A percentile compares a stretch with the other conserved stretches of the same genome.
Conservation (phyloP, 1,140 invertebrate species). For the Ips typographus region DNA sequence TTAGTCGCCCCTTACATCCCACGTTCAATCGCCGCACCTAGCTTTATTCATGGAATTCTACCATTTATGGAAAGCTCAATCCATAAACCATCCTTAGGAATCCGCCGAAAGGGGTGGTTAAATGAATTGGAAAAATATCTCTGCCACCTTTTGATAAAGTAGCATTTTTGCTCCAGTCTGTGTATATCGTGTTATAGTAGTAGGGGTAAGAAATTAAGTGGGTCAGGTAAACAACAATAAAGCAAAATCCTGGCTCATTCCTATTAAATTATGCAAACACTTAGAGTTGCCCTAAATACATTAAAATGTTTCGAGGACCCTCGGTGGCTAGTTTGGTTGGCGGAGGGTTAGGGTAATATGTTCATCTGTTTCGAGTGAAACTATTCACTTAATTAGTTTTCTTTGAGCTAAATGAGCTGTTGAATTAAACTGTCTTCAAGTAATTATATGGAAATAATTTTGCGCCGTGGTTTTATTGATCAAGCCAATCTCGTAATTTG, state of each 20-base stretch:
- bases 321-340: constrained; percentile 28
- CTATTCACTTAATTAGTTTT: constrained; percentile 25
- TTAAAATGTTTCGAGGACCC: constrained; percentile 27
- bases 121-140: constrained; percentile 15
- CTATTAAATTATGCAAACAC: constrained; percentile 27
- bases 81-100: constrained; percentile 12
- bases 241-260: constrained; percentile 5
- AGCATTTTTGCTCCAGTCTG: not conserved
- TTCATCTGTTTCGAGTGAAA: constrained; percentile 21
- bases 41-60: constrained; percentile 30
- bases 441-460: constrained; percentile 17
- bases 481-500: too few relatives aligned
- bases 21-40: constrained; percentile 24
- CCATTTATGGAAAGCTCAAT: constrained; percentile 27
- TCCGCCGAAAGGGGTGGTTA: constrained; percentile 10
- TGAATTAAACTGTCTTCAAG: constrained; percentile 20
- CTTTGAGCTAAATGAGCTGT: constrained; percentile 18
- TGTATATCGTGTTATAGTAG: not conserved
- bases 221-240: not conserved
- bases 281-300: constrained; percentile 12
- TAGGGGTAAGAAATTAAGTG: too few relatives aligned
- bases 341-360: constrained; percentile 25
- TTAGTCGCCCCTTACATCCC: constrained; percentile 25
- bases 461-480: not conserved
- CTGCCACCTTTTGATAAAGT: not conserved